Conservation (phyloP, 2,113 vertebrate genomes). For the Girardinichthys multiradiatus region DNA sequence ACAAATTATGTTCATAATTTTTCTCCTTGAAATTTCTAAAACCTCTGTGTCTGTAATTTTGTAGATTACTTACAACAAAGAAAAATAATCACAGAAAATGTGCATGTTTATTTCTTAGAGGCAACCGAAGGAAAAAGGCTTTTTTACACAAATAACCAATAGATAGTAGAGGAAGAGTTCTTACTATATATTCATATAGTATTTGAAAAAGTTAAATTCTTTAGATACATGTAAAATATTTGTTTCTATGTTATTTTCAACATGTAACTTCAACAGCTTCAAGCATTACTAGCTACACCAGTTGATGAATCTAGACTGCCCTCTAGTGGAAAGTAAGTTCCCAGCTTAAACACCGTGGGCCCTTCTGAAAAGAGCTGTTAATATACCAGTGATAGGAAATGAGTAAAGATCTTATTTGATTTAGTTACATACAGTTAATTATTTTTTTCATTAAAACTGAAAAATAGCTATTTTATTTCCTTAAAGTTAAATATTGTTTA, state of each 20-base stretch:
- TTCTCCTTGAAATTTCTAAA: neutral
- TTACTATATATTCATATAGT: neutral
- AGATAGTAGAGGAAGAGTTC: neutral
- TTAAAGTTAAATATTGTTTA: too few relatives aligned
- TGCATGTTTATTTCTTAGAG: neutral
- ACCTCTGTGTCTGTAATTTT: neutral
- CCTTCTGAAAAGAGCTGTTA: neutral
- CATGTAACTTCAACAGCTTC: neutral
- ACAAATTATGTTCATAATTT: neutral
- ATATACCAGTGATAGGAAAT: neutral
- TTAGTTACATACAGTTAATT: neutral
- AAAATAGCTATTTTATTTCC: too few relatives aligned
- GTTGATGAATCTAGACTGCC: constrained; percentile 47
- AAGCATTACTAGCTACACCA: neutral
- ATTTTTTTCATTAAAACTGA: too few relatives aligned
- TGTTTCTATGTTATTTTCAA: too few relatives aligned
- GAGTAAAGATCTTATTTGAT: neutral
- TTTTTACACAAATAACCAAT: neutral
- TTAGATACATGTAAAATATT: neutral
- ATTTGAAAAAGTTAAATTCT: neutral
- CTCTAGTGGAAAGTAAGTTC: constrained; percentile 58
- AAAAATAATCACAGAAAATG: neutral
- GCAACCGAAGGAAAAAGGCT: neutral
- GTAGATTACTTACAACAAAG: neutral
- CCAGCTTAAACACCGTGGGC: neutral